Percentiles rank a stretch among this genome's conserved stretches.
These are phyloP conservation scores for Standfussiana lucernea DNA, from an alignment of 2,888 invertebrate genomes.

Conservation along the genomic window DNA sequence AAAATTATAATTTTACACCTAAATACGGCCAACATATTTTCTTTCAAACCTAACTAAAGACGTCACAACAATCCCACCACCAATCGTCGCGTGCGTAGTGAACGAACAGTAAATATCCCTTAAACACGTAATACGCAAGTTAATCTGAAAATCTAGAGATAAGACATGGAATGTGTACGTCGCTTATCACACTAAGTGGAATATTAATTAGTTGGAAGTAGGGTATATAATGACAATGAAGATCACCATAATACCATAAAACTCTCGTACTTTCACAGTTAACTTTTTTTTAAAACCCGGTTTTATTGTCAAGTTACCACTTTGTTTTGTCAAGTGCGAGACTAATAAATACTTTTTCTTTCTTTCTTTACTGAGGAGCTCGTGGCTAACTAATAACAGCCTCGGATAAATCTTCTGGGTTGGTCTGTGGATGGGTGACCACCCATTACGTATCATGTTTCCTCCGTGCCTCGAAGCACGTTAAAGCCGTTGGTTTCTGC, in stretches of 20 bases:
- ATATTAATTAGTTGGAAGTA: not conserved
- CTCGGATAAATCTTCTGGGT: too few relatives aligned
- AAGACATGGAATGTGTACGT: conserved; percentile 25
- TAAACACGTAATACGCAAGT: conserved; percentile 19
- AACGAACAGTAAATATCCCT: conserved; percentile 10
- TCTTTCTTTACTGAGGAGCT: too few relatives aligned
- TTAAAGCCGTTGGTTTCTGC: too few relatives aligned
- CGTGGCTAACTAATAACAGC: too few relatives aligned
- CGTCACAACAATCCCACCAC: not conserved
- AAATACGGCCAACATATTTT: not conserved
- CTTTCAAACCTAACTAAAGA: not conserved
- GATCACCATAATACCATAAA: not conserved
- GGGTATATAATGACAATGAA: not conserved
- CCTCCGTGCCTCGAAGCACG: too few relatives aligned
- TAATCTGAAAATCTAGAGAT: conserved; percentile 25
- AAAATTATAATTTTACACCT: not conserved
- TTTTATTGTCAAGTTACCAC: too few relatives aligned
- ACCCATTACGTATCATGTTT: too few relatives aligned
- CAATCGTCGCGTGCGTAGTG: conserved; percentile 15
- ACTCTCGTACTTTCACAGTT: not conserved
- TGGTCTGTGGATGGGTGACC: too few relatives aligned
- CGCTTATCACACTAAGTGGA: conserved; percentile 7
- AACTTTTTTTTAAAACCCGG: too few relatives aligned
- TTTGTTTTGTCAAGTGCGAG: too few relatives aligned
- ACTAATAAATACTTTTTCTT: too few relatives aligned